Conservation (phyloP, 2,888 invertebrate genomes). For the Agonopterix subpropinquella region DNA sequence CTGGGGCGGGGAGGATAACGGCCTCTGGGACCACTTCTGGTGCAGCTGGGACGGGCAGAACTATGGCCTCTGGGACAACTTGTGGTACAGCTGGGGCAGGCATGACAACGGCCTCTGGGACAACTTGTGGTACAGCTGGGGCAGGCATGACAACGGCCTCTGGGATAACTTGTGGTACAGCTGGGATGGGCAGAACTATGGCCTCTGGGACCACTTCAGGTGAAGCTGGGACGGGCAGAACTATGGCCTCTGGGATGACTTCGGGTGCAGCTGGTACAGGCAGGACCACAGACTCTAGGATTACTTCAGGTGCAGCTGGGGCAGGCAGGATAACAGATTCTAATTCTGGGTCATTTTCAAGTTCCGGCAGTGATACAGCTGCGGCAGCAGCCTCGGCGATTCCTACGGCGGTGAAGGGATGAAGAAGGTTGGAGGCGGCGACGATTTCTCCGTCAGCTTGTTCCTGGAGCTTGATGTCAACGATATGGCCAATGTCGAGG, state of each 20-base stretch:
- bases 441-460: constrained; percentile 32
- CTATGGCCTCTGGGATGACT: constrained; percentile 5
- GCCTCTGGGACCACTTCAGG: constrained; percentile 2
- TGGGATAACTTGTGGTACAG: constrained; percentile 10
- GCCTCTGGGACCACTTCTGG: constrained; percentile 12
- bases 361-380: constrained; percentile 6
- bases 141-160: constrained; percentile 8
- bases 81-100: not conserved
- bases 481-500: constrained; percentile 36
- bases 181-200: constrained; percentile 6
- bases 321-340: constrained; percentile 5
- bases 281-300: constrained; percentile 7
- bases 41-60: constrained; percentile 5
- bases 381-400: constrained; percentile 33
- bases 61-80: constrained; percentile 4
- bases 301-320: not conserved
- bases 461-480: constrained; percentile 41
- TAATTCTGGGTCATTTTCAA: constrained; percentile 6
- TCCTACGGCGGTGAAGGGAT: constrained; percentile 42
- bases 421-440: constrained; percentile 31
- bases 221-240: constrained; percentile 1
- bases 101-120: constrained; percentile 7
- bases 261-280: constrained; percentile 5
- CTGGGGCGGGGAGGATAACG: constrained; percentile 2
- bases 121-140: constrained; percentile 3